Base-by-base conservation (phyloP, 2,888 invertebrate genomes). In the Epinotia brunnichana region DNA sequence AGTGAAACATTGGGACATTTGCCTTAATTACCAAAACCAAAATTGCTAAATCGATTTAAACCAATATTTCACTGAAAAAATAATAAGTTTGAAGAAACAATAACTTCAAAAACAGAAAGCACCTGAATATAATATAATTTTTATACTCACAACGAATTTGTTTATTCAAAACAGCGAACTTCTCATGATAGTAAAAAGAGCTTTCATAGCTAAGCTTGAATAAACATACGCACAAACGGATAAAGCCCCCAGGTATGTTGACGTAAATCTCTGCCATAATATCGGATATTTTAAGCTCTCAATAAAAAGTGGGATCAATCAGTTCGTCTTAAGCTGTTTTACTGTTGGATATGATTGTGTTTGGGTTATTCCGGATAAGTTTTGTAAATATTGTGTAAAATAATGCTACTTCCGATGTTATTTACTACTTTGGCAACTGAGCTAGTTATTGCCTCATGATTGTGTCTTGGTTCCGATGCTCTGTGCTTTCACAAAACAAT, bases 221-320 rank as follows among this genome's bases (percentile, higher is more conserved):
- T 63, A 73, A 73, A 73, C 69, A 68, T 56, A 68, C 73, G 53
- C 56, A 73, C 41, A 68, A 69, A 57, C 68, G 53, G n/a, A 62
- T 73, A 73, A 69, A 73, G 73, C 73, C 63, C 73, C 63, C 73
- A 69, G 73, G 68, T 69, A 73, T 73, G 73, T 73, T 73, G 73
- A 73, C 68, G 73, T 24, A 68, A 63, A 73, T 62, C 73, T 57
- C 57, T 51, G 53, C 17, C 57, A 59, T 69, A 59, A 73, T 69
- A 73, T 62, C 24, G 53, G 57, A 63, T 73, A 69, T 69, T 68
- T 73, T 73, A 73, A 73, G 69, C 63, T 44, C 72, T 73, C 73
- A 73, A 73, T 73, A 73, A 73, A 73, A 69, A 68, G 62, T 59
- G 51, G 69, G 69, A 73, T 69, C 73, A 73, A 69, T 73, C 73